These are phyloP conservation scores for Psococerastis gibbosa DNA, from an alignment of 2,888 invertebrate genomes.

Conservation along the genomic window DNA sequence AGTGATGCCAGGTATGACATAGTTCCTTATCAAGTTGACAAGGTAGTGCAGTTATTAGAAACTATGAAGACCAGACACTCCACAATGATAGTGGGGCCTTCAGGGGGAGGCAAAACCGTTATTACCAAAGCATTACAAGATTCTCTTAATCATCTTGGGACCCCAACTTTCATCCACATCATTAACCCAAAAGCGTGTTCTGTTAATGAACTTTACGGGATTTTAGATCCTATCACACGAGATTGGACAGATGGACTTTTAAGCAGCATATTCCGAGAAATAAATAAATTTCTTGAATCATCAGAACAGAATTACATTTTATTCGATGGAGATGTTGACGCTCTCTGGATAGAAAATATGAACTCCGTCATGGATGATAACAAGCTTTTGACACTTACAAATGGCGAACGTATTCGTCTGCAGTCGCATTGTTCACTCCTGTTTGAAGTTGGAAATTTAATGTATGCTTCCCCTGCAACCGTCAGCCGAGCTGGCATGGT, in stretches of 20 bases:
- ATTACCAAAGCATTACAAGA: slow-evolving; percentile 56
- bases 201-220: slow-evolving; percentile 76
- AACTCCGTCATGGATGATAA: slow-evolving; percentile 96
- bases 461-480: slow-evolving; percentile 82
- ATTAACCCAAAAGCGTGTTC: slow-evolving; percentile 86
- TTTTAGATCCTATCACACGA: slow-evolving; percentile 63
- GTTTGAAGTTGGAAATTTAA: slow-evolving; percentile 79
- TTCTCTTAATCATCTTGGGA: slow-evolving; percentile 54
- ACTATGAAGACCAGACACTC: slow-evolving; percentile 91
- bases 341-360: slow-evolving; percentile 93
- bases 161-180: slow-evolving; percentile 58
- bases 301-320: slow-evolving; percentile 62
- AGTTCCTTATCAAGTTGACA: slow-evolving; percentile 57
- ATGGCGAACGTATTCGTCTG: slow-evolving; percentile 71
- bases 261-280: slow-evolving; percentile 78
- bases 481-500: slow-evolving; percentile 90
- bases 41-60: slow-evolving; percentile 80
- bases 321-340: slow-evolving; percentile 88
- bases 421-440: slow-evolving; percentile 63
- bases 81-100: slow-evolving; percentile 81
- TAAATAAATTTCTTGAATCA: slow-evolving; percentile 49
- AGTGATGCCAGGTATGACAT: slow-evolving; percentile 46
- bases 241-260: slow-evolving; percentile 89
- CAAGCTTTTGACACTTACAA: slow-evolving; percentile 70
- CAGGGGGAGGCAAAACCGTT: slow-evolving; percentile 81